phyloP scores from a whole-genome alignment of 2,888 invertebrate genomes.

The Lasius fuliginosus region DNA sequence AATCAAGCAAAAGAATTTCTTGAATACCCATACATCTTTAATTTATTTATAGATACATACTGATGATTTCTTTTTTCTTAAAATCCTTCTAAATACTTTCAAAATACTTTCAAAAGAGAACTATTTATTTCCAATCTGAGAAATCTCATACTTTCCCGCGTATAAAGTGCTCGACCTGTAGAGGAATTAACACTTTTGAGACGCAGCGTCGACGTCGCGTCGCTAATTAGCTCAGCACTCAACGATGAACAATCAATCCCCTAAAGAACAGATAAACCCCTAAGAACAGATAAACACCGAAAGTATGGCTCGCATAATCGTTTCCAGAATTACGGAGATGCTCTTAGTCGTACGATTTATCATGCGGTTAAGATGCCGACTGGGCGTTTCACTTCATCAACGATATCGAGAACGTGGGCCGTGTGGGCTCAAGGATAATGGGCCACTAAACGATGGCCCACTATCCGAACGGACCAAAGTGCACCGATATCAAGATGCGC shows the following conservation, averaged over 20 bases:
- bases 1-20: background rate
- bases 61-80: background rate
- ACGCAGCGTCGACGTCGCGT: background rate
- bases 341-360: constrained; percentile 70
- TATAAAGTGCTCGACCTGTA: background rate
- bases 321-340: constrained; percentile 68
- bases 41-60: background rate
- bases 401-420: constrained; percentile 66
- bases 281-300: too few relatives aligned
- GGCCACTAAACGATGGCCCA: constrained; percentile 65
- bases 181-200: constrained; percentile 56
- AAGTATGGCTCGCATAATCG: constrained; percentile 63
- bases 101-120: background rate
- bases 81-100: too few relatives aligned
- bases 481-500: constrained; percentile 41
- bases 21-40: background rate
- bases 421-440: constrained; percentile 65
- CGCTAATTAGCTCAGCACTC: constrained; percentile 63
- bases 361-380: constrained; percentile 56
- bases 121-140: background rate
- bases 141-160: background rate
- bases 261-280: constrained; percentile 49
- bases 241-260: constrained; percentile 43
- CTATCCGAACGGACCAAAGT: constrained; percentile 50
- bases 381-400: constrained; percentile 73